A percentile compares a stretch with the other conserved stretches of the same genome.
These are phyloP conservation scores for Spea bombifrons DNA, from an alignment of 2,113 vertebrate genomes.

Conservation along the genomic window DNA sequence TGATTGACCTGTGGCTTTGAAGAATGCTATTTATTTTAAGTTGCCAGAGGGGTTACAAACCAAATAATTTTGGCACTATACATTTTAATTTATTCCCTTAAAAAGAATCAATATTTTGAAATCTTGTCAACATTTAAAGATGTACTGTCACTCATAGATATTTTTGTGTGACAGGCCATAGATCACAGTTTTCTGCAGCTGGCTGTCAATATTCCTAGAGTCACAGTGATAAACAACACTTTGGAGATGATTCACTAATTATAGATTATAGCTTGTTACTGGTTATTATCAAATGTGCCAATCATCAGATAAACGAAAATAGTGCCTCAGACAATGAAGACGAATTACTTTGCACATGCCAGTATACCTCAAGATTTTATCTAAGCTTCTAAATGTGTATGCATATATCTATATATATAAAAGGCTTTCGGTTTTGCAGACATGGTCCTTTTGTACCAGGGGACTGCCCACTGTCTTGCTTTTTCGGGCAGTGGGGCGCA, in stretches of 20 bases:
- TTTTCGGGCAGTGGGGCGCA: too few relatives aligned
- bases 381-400: too few relatives aligned
- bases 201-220: constrained; percentile 1
- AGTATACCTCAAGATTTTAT: too few relatives aligned
- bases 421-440: too few relatives aligned
- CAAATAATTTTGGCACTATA: background rate
- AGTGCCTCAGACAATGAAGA: background rate
- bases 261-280: background rate
- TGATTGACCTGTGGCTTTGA: constrained; percentile 15
- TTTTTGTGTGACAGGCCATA: background rate
- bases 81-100: constrained; percentile 7
- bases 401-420: background rate
- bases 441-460: too few relatives aligned
- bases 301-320: background rate
- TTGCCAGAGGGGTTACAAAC: background rate
- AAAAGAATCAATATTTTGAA: constrained; percentile 2
- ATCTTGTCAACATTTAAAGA: background rate
- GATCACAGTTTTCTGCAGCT: constrained; percentile 11
- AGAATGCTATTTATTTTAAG: constrained; percentile 9
- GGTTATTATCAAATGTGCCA: too few relatives aligned
- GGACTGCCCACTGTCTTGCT: too few relatives aligned
- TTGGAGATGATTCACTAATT: background rate
- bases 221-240: background rate
- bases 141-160: background rate
- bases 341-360: background rate